These are phyloP conservation scores for Scaeva pyrastri DNA, from an alignment of 2,888 invertebrate genomes.

Conservation along the genomic window DNA sequence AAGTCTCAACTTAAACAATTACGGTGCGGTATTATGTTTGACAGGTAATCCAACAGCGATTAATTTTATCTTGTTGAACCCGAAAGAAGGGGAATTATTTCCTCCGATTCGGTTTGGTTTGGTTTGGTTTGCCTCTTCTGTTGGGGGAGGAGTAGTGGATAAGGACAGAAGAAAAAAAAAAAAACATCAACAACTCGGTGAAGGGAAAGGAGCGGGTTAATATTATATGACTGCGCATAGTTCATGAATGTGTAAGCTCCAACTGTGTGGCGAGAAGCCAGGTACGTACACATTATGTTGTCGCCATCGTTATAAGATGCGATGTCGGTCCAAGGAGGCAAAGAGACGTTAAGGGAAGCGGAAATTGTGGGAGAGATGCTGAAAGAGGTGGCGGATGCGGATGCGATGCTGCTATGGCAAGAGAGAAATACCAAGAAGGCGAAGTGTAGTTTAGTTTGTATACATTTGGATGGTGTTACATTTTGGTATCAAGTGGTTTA, in stretches of 20 bases:
- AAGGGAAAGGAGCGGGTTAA: slow-evolving; percentile 27
- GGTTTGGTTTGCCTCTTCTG: slow-evolving; percentile 15
- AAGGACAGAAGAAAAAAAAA: neutral
- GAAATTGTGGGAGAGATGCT: slow-evolving; percentile 11
- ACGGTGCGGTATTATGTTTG: slow-evolving; percentile 74
- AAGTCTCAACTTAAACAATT: slow-evolving; percentile 71
- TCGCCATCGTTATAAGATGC: slow-evolving; percentile 59
- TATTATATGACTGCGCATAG: slow-evolving; percentile 70
- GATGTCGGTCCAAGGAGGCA: slow-evolving; percentile 40
- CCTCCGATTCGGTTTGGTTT: neutral
- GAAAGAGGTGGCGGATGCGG: neutral
- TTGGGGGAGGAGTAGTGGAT: neutral
- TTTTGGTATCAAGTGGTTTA: slow-evolving; percentile 69
- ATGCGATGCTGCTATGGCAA: neutral
- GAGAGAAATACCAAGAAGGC: slow-evolving; percentile 15
- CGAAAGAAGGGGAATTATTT: slow-evolving; percentile 50
- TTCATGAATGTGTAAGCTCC: slow-evolving; percentile 56
- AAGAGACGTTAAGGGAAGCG: neutral
- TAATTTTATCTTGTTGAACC: slow-evolving; percentile 73
- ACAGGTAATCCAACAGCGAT: slow-evolving; percentile 76
- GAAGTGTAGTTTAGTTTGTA: slow-evolving; percentile 21
- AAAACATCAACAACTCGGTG: neutral
- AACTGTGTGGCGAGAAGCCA: slow-evolving; percentile 64
- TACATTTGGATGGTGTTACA: slow-evolving; percentile 57
- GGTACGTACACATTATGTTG: slow-evolving; percentile 71